Evolutionary conservation across 2,113 vertebrate genomes (phyloP), one percentile per base, ranked within the genome.

Genomic region (Cebus imitator): DNA sequence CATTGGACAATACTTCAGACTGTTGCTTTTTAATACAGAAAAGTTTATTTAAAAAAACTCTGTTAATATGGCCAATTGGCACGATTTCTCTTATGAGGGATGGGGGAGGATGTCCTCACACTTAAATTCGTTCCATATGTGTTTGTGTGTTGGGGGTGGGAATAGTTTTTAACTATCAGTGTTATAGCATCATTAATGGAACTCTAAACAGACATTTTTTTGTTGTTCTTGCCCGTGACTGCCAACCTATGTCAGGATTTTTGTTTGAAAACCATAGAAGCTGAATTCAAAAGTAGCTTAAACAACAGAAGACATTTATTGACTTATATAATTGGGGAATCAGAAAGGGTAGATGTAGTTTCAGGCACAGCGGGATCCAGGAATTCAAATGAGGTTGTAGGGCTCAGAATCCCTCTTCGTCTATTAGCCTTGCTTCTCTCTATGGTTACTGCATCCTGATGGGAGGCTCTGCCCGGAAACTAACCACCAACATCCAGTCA

Each of bases 21-120:
- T 94, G 94, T 94, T 96, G 76, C 68, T 98, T 97, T 97, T 96
- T 85, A 92, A 97, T 92, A 87, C 91, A 97, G 95, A 98, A 96
- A 97, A 48, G 45, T 96, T 97, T 95, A 76, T 96, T 96, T 91
- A 7, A 50, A 90, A 18, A 70, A 79, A 57, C 30, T 95, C 55
- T 73, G 27, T 75, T 91, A 68, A 89, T 61, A 75, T 35, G 37
- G 76, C 45, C 58, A 52, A 2, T 40, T 86, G 91, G 80, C 70
- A 57, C 45, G 72, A 95, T 91, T 96, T 58, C 50, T 81, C 57
- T 90, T 91, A 61, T 27, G 78, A 89, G 48, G 25, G 52, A 27
- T 40, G 48, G 6, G 18, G 43, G 10, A 76, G 30, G 32, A 83
- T 52, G 21, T 35, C 55, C 64, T 58, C 58, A n/a, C 6, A 82